phyloP scores from a whole-genome alignment of 2,797 vertebrate genomes.

The Anguilla marmorata region DNA sequence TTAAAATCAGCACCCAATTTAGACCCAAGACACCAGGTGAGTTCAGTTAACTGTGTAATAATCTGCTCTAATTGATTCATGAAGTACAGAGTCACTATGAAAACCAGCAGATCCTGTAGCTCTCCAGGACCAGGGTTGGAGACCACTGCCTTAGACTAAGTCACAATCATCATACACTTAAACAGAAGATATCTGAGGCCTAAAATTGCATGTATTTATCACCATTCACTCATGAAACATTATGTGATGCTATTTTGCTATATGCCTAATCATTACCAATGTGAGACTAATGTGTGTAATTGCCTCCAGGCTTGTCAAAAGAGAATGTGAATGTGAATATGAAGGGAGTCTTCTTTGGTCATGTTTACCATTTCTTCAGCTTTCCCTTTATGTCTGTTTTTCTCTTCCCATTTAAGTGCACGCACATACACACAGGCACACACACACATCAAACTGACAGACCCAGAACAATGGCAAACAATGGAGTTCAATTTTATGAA shows the following conservation, averaged over 20 bases:
- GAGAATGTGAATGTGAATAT: too few relatives aligned
- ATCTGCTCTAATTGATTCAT: too few relatives aligned
- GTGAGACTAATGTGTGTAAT: background rate
- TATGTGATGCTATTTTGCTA: too few relatives aligned
- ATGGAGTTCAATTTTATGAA: slow-evolving; percentile 6
- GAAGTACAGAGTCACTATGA: too few relatives aligned
- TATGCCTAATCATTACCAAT: background rate
- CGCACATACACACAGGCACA: background rate
- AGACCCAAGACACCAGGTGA: too few relatives aligned
- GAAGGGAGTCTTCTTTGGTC: background rate
- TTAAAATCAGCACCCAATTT: too few relatives aligned
- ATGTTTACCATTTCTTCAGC: background rate
- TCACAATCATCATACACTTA: background rate
- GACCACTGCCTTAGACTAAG: background rate
- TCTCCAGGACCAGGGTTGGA: too few relatives aligned
- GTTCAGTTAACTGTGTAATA: too few relatives aligned
- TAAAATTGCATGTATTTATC: background rate
- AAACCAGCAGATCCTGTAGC: too few relatives aligned
- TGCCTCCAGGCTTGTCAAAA: background rate
- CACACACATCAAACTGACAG: background rate
- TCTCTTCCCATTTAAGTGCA: background rate
- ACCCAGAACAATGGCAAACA: background rate
- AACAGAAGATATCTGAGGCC: background rate
- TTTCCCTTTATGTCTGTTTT: too few relatives aligned
- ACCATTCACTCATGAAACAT: background rate